Conservation (phyloP, 2,888 invertebrate species). For the Gisinianus flammeolus region DNA sequence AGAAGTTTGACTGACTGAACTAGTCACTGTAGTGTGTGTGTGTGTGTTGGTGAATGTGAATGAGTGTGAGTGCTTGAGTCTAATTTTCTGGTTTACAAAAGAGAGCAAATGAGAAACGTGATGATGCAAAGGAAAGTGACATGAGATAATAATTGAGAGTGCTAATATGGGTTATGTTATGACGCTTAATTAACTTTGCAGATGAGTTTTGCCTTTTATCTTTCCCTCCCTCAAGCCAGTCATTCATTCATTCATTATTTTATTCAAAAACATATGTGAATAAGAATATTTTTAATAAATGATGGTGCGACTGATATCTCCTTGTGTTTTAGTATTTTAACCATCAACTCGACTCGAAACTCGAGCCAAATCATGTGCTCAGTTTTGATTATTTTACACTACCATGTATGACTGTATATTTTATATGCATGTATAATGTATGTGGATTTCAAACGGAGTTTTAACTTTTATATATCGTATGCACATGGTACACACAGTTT, state of each 20-base stretch:
- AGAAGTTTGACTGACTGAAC: too few species aligned
- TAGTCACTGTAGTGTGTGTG: too few species aligned
- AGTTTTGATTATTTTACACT: not conserved
- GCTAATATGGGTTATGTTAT: slow-evolving; percentile 43
- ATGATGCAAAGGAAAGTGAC: slow-evolving; percentile 41
- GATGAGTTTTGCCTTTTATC: slow-evolving; percentile 34
- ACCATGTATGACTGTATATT: not conserved
- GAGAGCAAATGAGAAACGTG: slow-evolving; percentile 8
- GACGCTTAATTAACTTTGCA: slow-evolving; percentile 45
- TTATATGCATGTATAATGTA: too few species aligned
- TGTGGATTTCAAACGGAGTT: not conserved
- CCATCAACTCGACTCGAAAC: not conserved
- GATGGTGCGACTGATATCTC: not conserved
- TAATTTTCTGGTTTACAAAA: too few species aligned
- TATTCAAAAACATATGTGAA: not conserved
- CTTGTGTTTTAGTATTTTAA: not conserved
- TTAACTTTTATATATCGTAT: not conserved
- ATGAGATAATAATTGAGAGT: slow-evolving; percentile 41
- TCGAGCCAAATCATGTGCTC: not conserved
- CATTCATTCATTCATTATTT: not conserved
- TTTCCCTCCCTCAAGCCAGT: not conserved
- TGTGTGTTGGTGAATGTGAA: too few species aligned
- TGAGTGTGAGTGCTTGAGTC: too few species aligned
- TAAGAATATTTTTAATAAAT: not conserved
- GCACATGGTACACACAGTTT: not conserved